Base-by-base conservation (phyloP, 2,888 invertebrate genomes). In the Belgica antarctica region DNA sequence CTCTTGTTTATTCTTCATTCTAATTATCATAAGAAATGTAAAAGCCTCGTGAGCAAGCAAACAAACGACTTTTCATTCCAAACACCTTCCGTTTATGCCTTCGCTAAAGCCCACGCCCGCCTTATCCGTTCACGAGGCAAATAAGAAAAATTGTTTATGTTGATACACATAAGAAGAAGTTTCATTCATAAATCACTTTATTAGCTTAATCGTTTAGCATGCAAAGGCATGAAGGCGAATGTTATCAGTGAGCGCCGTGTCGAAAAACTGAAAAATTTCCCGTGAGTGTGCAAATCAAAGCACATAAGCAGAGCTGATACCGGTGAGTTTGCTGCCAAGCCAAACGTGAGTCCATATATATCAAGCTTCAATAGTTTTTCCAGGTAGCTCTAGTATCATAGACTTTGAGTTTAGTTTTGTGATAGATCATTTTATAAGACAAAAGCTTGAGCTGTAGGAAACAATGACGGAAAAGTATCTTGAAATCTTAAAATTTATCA, bases 11-110 rank as follows among this genome's bases (percentile, higher is more conserved):
- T 52, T 17, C 22, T 27, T 12, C 59, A 8, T 19, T 59, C 59
- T 59, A 59, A 59, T 59, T 59, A 59, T 59, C 59, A 59, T 59
- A 59, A 59, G 27, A 59, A 59, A 59, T 5, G 27, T 25, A 15
- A 59, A 4, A 27, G n/a, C 25, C 12, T 1, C 25, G 12, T 15
- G n/a, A 27, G 25, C 59, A 27, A 27, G 59, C 25, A 59, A 17
- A 17, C 22, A 52, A 52, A 22, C 17, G 52, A 52, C 52, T 52
- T 52, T 52, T 3, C 12, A 52, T 17, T 3, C 19, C 27, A 52
- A 52, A n/a, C 24, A 63, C 34, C 34, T 27, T 17, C 4, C 19
- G 31, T 41, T 24, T 63, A 24, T 59, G n/a, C 59, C 7, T 25
- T 17, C 5, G 59, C 28, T 61, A 17, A 47, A 47, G 47, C 47